Conservation (phyloP, 2,113 vertebrate genomes). For the Damaliscus lunatus region DNA sequence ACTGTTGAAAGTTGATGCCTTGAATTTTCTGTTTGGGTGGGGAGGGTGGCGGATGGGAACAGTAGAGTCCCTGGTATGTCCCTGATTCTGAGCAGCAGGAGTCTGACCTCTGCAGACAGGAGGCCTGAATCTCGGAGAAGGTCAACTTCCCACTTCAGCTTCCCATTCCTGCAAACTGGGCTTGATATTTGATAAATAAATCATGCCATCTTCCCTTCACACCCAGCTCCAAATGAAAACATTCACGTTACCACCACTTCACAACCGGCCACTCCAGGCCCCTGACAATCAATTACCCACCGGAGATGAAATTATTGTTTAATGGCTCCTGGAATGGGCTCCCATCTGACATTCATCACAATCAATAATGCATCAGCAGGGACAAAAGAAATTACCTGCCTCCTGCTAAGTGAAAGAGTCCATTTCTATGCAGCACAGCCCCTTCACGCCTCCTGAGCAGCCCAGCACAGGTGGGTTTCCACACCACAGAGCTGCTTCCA, state of each 20-base stretch:
- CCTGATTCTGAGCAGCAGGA: background rate
- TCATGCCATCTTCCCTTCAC: slow-evolving; percentile 76
- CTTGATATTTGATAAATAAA: slow-evolving; percentile 80
- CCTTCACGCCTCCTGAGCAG: slow-evolving; percentile 75
- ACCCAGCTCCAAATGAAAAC: slow-evolving; percentile 81
- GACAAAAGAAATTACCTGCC: slow-evolving; percentile 88
- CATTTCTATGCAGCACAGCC: slow-evolving; percentile 80
- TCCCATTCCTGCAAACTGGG: slow-evolving; percentile 56
- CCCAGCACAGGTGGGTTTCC: slow-evolving; percentile 64
- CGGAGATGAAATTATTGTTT: slow-evolving; percentile 88
- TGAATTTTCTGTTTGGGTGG: background rate
- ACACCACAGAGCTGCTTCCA: background rate
- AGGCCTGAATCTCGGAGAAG: slow-evolving; percentile 49
- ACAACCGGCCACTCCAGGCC: slow-evolving; percentile 73
- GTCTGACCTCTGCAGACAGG: background rate
- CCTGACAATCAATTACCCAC: slow-evolving; percentile 88
- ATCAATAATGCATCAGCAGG: slow-evolving; percentile 88
- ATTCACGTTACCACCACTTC: slow-evolving; percentile 76
- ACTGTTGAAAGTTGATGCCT: background rate
- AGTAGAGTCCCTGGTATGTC: background rate
- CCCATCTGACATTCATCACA: slow-evolving; percentile 87
- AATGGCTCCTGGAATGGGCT: slow-evolving; percentile 87
- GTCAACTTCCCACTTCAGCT: slow-evolving; percentile 39
- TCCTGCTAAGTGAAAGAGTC: slow-evolving; percentile 83
- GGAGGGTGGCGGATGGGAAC: background rate